Conservation (phyloP, 2,797 vertebrate species). For the Poecilia gillii region DNA sequence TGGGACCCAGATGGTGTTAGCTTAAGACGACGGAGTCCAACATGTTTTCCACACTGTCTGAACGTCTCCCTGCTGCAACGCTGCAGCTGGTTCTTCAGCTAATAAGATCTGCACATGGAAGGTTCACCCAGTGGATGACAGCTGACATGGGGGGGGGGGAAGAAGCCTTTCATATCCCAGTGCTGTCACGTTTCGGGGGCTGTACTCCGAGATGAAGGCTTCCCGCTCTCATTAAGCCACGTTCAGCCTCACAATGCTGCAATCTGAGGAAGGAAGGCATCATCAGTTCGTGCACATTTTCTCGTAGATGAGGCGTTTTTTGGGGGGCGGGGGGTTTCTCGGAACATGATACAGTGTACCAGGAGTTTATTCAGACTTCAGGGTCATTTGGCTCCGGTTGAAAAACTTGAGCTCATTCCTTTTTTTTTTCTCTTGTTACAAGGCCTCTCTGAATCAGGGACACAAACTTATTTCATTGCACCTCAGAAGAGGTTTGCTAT, state of each 20-base stretch:
- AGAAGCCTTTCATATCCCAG: slow-evolving; percentile 36
- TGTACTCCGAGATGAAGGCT: slow-evolving; percentile 29
- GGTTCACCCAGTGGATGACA: slow-evolving; percentile 38
- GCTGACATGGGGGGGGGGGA: slow-evolving; percentile 9
- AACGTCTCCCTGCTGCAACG: slow-evolving; percentile 27
- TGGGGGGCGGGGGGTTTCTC: neutral
- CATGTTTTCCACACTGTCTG: slow-evolving; percentile 8
- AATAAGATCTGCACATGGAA: slow-evolving; percentile 39
- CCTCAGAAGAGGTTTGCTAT: neutral
- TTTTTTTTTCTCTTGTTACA: neutral
- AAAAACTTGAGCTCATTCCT: slow-evolving; percentile 9
- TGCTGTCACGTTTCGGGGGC: slow-evolving; percentile 39
- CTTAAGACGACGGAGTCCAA: slow-evolving; percentile 41
- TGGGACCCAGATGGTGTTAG: slow-evolving; percentile 34
- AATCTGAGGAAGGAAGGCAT: slow-evolving; percentile 20
- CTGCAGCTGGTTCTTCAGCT: slow-evolving; percentile 7
- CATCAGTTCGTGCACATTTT: slow-evolving; percentile 14
- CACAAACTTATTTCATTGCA: neutral
- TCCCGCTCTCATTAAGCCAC: slow-evolving; percentile 33
- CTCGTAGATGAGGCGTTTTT: slow-evolving; percentile 23
- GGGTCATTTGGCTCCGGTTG: slow-evolving; percentile 31
- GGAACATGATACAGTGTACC: slow-evolving; percentile 28
- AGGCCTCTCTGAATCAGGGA: slow-evolving; percentile 6
- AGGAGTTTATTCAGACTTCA: slow-evolving; percentile 37
- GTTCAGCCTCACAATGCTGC: slow-evolving; percentile 33